A percentile compares a stretch with the other conserved stretches of the same genome.
Conservation (phyloP, 2,113 vertebrate genomes). For the Nothocercus nigrocapillus region DNA sequence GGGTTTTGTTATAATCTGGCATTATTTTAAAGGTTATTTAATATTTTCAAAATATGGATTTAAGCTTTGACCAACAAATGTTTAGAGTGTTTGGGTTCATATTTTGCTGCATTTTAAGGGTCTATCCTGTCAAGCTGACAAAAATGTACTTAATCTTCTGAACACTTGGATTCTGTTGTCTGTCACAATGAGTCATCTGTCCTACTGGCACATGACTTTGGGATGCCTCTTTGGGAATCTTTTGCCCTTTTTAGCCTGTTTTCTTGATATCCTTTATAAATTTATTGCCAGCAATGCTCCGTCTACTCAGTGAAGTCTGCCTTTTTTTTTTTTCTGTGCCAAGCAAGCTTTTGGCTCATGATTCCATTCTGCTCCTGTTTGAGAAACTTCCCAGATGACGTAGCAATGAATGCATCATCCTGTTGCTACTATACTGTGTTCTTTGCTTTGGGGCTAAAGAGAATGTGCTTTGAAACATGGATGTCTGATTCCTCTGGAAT, state of each 20-base stretch:
- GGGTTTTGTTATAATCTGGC: neutral
- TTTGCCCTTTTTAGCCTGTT: slow-evolving; percentile 34
- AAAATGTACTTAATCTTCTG: rapidly evolving
- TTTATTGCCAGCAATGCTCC: slow-evolving; percentile 9
- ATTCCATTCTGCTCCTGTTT: slow-evolving; percentile 28
- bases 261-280: neutral
- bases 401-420: neutral
- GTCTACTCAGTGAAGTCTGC: neutral
- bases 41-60: neutral
- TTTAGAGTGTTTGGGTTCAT: neutral
- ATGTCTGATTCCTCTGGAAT: neutral
- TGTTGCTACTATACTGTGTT: neutral
- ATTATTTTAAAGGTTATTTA: neutral
- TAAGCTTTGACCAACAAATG: neutral
- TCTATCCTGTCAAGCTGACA: neutral
- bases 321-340: neutral
- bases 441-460: neutral
- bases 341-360: slow-evolving; percentile 28
- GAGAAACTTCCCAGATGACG: slow-evolving; percentile 7
- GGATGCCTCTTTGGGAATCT: slow-evolving; percentile 44
- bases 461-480: slow-evolving; percentile 9
- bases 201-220: slow-evolving; percentile 24
- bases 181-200: neutral
- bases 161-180: neutral
- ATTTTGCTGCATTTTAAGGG: neutral